A percentile compares a stretch with the other conserved stretches of the same genome.
Conservation (phyloP, 2,888 invertebrate genomes). For the Incurvaria masculella region DNA sequence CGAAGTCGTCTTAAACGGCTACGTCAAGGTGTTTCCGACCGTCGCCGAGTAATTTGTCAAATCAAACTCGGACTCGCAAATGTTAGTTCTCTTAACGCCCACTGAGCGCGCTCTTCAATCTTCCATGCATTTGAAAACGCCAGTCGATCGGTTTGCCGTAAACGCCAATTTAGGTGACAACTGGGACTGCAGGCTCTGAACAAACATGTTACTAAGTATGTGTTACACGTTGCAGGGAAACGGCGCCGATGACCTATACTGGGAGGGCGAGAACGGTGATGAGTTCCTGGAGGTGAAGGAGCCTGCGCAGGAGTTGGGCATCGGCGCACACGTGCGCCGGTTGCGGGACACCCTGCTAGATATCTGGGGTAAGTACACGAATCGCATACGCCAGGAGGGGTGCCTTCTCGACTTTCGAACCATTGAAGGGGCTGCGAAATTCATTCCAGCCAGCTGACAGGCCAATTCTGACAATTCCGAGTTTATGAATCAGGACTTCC, state of each 20-base stretch:
- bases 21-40: background rate
- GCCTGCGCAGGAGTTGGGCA: slow-evolving; percentile 20
- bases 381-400: too few species aligned
- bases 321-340: slow-evolving; percentile 24
- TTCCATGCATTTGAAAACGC: too few species aligned
- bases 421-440: too few species aligned
- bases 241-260: slow-evolving; percentile 35
- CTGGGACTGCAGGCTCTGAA: too few species aligned
- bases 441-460: slow-evolving; percentile 14
- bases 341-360: slow-evolving; percentile 23
- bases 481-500: slow-evolving; percentile 25
- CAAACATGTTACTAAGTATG: background rate
- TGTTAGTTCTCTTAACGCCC: too few species aligned
- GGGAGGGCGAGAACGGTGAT: slow-evolving; percentile 40
- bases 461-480: too few species aligned
- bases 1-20: background rate
- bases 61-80: background rate
- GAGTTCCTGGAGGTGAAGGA: slow-evolving; percentile 42
- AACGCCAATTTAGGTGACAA: too few species aligned
- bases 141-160: too few species aligned
- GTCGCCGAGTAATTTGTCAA: too few species aligned
- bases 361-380: slow-evolving; percentile 19
- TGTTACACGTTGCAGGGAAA: slow-evolving; percentile 29
- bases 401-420: slow-evolving; percentile 2
- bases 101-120: too few species aligned